phyloP scores from a whole-genome alignment of 2,888 invertebrate genomes.

The Bruchidius siliquastri region DNA sequence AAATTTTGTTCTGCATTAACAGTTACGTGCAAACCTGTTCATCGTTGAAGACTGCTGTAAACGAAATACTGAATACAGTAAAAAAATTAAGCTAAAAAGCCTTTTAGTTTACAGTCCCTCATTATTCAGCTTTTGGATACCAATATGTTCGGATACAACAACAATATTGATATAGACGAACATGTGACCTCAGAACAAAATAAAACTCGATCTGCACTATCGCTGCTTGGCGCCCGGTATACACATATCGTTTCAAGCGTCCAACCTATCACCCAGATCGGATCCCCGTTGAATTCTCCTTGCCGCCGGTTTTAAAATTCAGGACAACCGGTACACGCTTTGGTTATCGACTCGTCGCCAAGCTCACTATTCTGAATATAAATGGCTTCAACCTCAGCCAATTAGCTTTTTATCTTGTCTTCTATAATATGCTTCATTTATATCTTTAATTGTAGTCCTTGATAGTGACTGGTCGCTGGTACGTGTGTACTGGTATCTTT shows the following conservation, averaged over 20 bases:
- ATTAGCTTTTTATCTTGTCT: conserved; percentile 14
- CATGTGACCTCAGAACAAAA: no score
- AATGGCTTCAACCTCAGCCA: conserved; percentile 10
- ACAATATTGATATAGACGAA: no score
- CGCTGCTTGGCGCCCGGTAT: background rate
- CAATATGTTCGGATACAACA: no score
- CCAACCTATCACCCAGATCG: background rate
- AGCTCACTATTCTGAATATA: conserved; percentile 12
- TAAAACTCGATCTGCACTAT: background rate
- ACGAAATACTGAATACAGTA: no score
- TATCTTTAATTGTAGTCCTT: conserved; percentile 9
- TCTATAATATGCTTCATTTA: conserved; percentile 13
- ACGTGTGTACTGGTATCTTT: background rate
- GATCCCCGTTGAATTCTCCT: background rate
- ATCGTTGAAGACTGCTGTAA: no score
- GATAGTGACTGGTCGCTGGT: background rate
- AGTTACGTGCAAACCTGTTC: no score
- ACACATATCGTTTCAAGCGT: background rate
- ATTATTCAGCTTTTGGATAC: no score
- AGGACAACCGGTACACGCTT: conserved; percentile 13
- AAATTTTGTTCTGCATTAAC: no score
- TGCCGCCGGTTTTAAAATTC: conserved; percentile 10
- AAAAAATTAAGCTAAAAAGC: no score
- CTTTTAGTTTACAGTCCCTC: no score
- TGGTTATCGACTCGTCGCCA: conserved; percentile 9